Percentiles rank a stretch among this genome's conserved stretches.
Conservation (phyloP, 2,113 vertebrate genomes). For the Alethe diademata region DNA sequence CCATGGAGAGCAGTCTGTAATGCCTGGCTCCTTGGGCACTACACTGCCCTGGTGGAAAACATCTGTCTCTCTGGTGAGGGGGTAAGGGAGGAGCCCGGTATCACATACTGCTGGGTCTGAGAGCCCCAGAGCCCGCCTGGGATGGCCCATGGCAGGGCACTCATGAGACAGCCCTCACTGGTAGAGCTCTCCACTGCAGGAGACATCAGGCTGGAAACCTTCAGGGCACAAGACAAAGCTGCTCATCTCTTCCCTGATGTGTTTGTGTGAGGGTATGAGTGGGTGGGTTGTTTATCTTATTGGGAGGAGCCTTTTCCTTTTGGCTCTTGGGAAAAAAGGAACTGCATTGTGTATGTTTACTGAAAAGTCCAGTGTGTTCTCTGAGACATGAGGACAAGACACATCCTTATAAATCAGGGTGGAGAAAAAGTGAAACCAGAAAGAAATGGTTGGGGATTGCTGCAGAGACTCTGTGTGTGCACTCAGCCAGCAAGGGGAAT, state of each 20-base stretch:
- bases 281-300: constrained; percentile 30
- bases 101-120: background rate
- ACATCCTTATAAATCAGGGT: constrained; percentile 17
- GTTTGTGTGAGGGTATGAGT: background rate
- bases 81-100: background rate
- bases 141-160: background rate
- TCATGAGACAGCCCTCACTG: background rate
- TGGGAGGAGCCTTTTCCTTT: constrained; percentile 41
- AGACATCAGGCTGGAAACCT: background rate
- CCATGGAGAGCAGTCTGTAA: background rate
- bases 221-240: background rate
- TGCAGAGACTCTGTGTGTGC: background rate
- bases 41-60: background rate
- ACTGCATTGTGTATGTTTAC: constrained; percentile 9
- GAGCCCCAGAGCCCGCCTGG: background rate
- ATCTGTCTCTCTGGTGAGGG: background rate
- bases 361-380: background rate
- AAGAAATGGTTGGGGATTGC: background rate
- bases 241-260: background rate
- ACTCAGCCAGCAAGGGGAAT: constrained; percentile 39
- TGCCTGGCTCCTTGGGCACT: background rate
- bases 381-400: background rate
- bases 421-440: background rate
- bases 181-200: background rate
- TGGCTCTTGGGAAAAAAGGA: background rate